A percentile compares a stretch with the other conserved stretches of the same genome.
These are phyloP conservation scores for Idaea biselata DNA, from an alignment of 2,888 invertebrate species.

Conservation along the genomic window DNA sequence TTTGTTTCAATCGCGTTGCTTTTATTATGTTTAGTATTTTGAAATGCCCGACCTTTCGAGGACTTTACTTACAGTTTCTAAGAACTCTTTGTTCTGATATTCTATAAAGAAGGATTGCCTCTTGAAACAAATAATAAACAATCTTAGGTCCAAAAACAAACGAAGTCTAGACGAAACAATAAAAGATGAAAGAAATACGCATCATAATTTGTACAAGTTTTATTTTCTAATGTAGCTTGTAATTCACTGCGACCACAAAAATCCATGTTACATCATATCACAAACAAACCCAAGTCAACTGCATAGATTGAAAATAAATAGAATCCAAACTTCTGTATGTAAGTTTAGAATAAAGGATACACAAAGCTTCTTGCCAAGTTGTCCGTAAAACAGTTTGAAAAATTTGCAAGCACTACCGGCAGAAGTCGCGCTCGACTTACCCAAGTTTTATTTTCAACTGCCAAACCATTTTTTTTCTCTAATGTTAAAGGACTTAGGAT, in stretches of 20 bases:
- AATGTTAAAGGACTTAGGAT: not conserved
- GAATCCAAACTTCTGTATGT: not conserved
- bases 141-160: not conserved
- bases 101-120: not conserved
- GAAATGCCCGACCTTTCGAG: no score
- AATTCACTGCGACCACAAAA: not conserved
- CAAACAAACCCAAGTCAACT: not conserved
- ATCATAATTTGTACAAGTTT: not conserved
- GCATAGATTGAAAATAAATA: not conserved
- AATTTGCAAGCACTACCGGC: slow-evolving; percentile 25
- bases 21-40: no score
- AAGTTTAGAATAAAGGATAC: slow-evolving; percentile 12
- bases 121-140: not conserved
- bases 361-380: slow-evolving; percentile 27
- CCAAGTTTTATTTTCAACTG: not conserved
- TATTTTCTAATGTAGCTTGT: not conserved
- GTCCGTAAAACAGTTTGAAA: slow-evolving; percentile 27
- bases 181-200: not conserved
- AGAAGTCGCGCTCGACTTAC: not conserved
- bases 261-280: not conserved
- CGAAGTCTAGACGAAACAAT: not conserved
- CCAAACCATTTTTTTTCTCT: not conserved
- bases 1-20: no score
- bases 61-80: not conserved
- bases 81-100: not conserved